A percentile compares a stretch with the other conserved stretches of the same genome.
These are phyloP conservation scores for Onchidella celtica DNA, from an alignment of 2,888 invertebrate species.

Conservation along the genomic window DNA sequence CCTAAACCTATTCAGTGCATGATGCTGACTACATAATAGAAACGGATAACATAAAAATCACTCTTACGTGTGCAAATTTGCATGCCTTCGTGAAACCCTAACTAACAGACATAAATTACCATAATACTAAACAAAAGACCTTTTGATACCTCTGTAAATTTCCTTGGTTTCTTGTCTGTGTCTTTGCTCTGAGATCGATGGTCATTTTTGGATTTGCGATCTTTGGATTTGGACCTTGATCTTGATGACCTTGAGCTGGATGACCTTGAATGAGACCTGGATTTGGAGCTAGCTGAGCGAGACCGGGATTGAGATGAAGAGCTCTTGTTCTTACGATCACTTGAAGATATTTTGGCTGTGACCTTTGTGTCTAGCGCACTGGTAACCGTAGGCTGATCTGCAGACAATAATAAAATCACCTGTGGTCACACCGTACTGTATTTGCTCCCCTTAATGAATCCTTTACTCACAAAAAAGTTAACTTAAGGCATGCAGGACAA, in stretches of 20 bases:
- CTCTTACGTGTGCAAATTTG: too few relatives aligned
- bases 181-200: background rate
- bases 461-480: too few relatives aligned
- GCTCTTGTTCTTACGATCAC: background rate
- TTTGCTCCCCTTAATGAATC: too few relatives aligned
- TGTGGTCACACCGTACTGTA: background rate
- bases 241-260: slow-evolving; percentile 50
- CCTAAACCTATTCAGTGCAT: too few relatives aligned
- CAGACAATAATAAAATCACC: background rate
- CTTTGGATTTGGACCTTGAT: slow-evolving; percentile 47
- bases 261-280: slow-evolving; percentile 50
- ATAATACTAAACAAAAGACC: too few relatives aligned
- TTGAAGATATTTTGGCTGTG: background rate
- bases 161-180: background rate
- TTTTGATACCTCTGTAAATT: slow-evolving; percentile 49
- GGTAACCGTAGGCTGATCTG: background rate
- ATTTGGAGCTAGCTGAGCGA: slow-evolving; percentile 33
- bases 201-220: background rate
- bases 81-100: too few relatives aligned
- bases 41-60: too few relatives aligned
- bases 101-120: too few relatives aligned
- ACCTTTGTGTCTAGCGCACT: background rate
- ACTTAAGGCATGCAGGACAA: too few relatives aligned
- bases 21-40: too few relatives aligned
- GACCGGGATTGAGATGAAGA: background rate